Evolutionary conservation across 2,797 vertebrate species (phyloP).

Genomic region (Etheostoma nigrum): DNA sequence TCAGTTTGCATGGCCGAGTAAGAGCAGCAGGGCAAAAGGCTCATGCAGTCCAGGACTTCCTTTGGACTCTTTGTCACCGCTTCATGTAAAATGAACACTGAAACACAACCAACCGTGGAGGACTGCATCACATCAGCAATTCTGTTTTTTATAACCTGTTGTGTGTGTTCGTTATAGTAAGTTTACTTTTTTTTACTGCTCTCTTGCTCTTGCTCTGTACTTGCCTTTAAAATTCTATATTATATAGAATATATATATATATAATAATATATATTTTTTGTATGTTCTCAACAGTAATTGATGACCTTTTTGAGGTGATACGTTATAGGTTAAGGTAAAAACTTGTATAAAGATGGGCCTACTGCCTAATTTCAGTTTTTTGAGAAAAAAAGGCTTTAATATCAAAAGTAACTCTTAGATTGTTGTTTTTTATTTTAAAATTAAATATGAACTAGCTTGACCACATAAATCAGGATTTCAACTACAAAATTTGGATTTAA

Average conservation of each 20-base stretch:
- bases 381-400: neutral
- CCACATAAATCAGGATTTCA: neutral
- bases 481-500: neutral
- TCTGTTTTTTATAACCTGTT: constrained; percentile 11
- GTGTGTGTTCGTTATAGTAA: neutral
- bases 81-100: constrained; percentile 51
- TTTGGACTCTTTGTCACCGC: constrained; percentile 61
- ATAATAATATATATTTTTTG: neutral
- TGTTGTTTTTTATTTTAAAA: neutral
- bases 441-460: neutral
- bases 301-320: neutral
- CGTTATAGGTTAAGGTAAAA: neutral
- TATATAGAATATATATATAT: too few species aligned
- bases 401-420: neutral
- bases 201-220: neutral
- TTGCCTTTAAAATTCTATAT: neutral
- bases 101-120: constrained; percentile 7
- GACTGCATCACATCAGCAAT: constrained; percentile 15
- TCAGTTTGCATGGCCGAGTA: constrained; percentile 70
- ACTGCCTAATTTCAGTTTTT: neutral
- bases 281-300: neutral
- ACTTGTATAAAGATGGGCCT: neutral
- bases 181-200: neutral
- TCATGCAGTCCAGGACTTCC: constrained; percentile 48
- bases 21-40: constrained; percentile 57